Evolutionary conservation across 2,113 vertebrate genomes (phyloP).

Genomic region (Neolamprologus variostigma): DNA sequence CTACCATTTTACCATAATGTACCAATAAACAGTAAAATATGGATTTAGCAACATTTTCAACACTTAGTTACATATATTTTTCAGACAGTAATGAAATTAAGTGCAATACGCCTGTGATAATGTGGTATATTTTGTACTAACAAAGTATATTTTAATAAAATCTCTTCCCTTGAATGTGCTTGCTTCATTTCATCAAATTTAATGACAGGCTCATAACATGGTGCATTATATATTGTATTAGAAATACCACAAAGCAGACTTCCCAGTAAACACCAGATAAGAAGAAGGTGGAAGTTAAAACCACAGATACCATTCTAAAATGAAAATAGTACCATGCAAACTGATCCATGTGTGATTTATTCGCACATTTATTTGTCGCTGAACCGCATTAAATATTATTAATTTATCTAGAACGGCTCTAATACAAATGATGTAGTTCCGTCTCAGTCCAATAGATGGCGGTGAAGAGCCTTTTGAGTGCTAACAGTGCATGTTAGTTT

Average conservation of each 20-base stretch:
- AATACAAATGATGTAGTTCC: neutral
- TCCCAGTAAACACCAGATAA: neutral
- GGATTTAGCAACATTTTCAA: neutral
- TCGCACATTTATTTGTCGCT: accelerated
- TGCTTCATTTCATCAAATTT: neutral
- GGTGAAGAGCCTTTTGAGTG: neutral
- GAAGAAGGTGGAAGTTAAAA: neutral
- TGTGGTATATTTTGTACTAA: neutral
- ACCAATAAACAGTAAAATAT: neutral
- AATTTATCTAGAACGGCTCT: neutral
- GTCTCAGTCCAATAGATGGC: neutral
- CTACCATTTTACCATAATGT: neutral
- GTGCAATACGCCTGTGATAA: neutral
- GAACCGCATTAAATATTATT: neutral
- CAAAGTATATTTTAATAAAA: constrained; percentile 20
- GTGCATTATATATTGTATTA: neutral
- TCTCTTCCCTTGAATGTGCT: neutral
- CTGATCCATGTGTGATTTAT: neutral
- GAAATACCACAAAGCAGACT: neutral
- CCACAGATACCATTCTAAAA: neutral
- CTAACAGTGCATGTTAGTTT: no score
- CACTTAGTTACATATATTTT: neutral
- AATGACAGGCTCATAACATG: neutral
- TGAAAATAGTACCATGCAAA: neutral
- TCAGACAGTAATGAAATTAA: neutral